Base-by-base conservation (phyloP, 2,888 invertebrate genomes). In the Callosobruchus maculatus region DNA sequence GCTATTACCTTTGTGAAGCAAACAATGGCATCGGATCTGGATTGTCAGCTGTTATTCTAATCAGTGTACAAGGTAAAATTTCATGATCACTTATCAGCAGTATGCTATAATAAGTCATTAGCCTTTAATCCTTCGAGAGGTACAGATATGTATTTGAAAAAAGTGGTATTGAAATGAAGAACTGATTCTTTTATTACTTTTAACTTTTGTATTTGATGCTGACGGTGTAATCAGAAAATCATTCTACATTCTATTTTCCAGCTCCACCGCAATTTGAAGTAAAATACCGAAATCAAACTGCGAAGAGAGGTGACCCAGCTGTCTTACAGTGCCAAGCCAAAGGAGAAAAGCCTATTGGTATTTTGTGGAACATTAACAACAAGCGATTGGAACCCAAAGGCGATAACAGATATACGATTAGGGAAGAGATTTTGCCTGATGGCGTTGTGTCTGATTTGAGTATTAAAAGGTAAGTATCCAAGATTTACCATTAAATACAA, bases 11-110 rank as follows among this genome's bases (percentile, higher is more conserved):
- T 69, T 98, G 98, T 86, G 97, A 98, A 88, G 97, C 97, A 75
- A 96, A 96, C 71, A 98, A 98, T 87, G 96, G 97, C 82, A 97
- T 98, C 82, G 97, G 97, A 77, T 95, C 97, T 77, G 97, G 97
- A 83, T 89, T 98, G 49, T 98, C 97, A 73, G 97, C 97, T 80
- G 97, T 98, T 22, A 95, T 97, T 81, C 91, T 95, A 81, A 94
- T 98, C 79, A 96, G 95, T 81, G 97, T 98, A 68, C 97, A 97
- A 90, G 95, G 96, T 96, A 89, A 71, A 31, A 72, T 68, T 70
- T 70, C 20, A 66, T n/a, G n/a, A n/a, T n/a, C n/a, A n/a, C n/a
- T n/a, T n/a, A n/a, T n/a, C n/a, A n/a, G n/a, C n/a, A n/a, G n/a
- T n/a, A n/a, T n/a, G n/a, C n/a, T n/a, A n/a, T n/a, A n/a, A n/a